These are phyloP conservation scores for Neodontobutis hainanensis DNA, from an alignment of 2,113 vertebrate genomes.

Conservation along the genomic window DNA sequence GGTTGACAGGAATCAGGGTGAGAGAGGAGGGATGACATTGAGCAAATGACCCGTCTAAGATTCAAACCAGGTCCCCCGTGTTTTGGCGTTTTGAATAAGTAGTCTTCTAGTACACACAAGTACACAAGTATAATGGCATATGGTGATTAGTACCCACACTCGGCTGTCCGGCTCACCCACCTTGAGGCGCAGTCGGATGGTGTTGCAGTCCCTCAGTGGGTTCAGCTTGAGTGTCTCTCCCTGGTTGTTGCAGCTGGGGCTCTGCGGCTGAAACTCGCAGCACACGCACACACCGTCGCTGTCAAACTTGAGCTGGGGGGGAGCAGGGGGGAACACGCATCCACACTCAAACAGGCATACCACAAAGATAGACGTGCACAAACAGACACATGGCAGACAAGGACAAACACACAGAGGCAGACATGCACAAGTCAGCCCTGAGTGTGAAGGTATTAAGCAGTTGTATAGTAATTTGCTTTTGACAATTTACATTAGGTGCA, in stretches of 20 bases:
- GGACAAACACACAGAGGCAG: constrained; percentile 6
- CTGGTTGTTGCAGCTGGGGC: constrained; percentile 92
- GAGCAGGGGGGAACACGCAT: constrained; percentile 64
- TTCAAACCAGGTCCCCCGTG: no score
- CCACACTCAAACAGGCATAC: constrained; percentile 71
- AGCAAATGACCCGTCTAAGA: no score
- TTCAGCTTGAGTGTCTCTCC: constrained; percentile 96
- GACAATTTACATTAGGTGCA: no score
- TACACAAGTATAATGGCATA: no score
- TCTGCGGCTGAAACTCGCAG: constrained; percentile 92
- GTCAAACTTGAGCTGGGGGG: constrained; percentile 82
- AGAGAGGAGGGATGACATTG: no score
- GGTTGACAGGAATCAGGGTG: no score
- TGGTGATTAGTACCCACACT: no score
- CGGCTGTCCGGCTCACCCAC: constrained; percentile 66
- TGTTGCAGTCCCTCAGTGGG: constrained; percentile 91
- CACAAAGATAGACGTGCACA: constrained; percentile 33
- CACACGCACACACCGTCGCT: constrained; percentile 97
- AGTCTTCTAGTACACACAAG: no score
- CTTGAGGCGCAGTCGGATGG: constrained; percentile 92
- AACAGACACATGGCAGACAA: constrained; percentile 10
- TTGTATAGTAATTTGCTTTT: not conserved
- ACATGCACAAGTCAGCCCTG: constrained; percentile 65
- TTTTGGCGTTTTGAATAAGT: no score
- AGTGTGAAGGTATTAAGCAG: constrained; percentile 34